A percentile compares a stretch with the other conserved stretches of the same genome.
These are phyloP conservation scores for Antechinus flavipes DNA, from an alignment of 2,113 vertebrate species.

Conservation along the genomic window DNA sequence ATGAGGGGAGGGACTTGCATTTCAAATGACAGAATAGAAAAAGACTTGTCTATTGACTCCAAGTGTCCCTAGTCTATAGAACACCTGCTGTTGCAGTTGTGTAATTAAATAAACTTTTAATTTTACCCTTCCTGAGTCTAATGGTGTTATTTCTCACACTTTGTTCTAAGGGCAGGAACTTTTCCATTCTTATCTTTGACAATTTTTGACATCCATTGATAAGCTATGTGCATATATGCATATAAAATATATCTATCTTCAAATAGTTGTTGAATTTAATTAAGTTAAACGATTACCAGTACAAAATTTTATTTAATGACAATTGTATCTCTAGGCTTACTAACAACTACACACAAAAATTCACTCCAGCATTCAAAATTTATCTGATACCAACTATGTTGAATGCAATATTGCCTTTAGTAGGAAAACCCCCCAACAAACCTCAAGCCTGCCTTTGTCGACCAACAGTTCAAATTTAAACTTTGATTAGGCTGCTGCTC, in stretches of 20 bases:
- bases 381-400: background rate
- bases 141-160: too few relatives aligned
- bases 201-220: background rate
- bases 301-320: background rate
- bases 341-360: background rate
- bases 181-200: background rate
- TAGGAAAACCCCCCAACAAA: background rate
- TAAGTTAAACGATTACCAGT: background rate
- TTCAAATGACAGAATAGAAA: too few relatives aligned
- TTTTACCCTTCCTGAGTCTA: too few relatives aligned
- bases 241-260: background rate
- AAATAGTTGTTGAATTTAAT: background rate
- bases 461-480: slow-evolving; percentile 2
- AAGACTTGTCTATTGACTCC: too few relatives aligned
- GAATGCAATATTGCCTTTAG: background rate
- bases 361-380: background rate
- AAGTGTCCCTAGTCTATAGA: too few relatives aligned
- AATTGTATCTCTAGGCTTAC: background rate
- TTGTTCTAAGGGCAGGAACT: background rate
- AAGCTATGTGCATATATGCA: background rate
- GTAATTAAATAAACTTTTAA: too few relatives aligned
- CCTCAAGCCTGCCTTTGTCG: background rate
- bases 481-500: background rate
- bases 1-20: too few relatives aligned
- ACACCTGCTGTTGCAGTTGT: too few relatives aligned